Conservation (phyloP, 92 coral and sea anemone species). For the Palythoa grandiflora region DNA sequence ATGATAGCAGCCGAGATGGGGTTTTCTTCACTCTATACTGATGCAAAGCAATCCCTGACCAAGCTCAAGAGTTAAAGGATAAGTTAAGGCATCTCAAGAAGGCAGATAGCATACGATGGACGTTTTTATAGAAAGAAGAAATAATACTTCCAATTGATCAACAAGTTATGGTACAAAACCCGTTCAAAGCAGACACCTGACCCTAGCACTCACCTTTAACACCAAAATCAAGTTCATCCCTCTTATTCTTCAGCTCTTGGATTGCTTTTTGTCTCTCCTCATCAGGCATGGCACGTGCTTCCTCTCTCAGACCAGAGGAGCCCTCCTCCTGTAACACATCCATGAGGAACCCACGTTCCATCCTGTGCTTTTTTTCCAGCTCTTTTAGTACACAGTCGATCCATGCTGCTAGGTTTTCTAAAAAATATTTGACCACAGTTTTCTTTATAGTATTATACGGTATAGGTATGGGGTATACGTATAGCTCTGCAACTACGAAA, state of each 20-base stretch:
- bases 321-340: constrained; percentile 81
- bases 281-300: constrained; percentile 78
- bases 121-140: no score
- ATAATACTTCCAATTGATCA: background rate
- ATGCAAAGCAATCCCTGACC: no score
- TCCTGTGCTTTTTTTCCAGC: constrained; percentile 86
- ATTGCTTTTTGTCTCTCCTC: constrained; percentile 86
- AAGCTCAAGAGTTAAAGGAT: no score
- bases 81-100: no score
- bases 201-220: constrained; percentile 83
- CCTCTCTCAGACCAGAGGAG: constrained; percentile 82
- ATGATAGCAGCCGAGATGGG: no score
- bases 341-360: constrained; percentile 87
- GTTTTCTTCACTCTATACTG: no score
- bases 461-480: no score
- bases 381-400: constrained; percentile 89
- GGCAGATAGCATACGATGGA: no score
- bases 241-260: constrained; percentile 84
- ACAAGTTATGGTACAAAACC: background rate
- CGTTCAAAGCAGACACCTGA: background rate
- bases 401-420: constrained; percentile 91
- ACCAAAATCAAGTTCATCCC: constrained; percentile 96
- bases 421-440: background rate
- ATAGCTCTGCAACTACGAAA: no score
- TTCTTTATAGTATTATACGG: background rate